These are phyloP conservation scores for Lagodon rhomboides DNA, from an alignment of 2,797 vertebrate genomes.

Conservation along the genomic window DNA sequence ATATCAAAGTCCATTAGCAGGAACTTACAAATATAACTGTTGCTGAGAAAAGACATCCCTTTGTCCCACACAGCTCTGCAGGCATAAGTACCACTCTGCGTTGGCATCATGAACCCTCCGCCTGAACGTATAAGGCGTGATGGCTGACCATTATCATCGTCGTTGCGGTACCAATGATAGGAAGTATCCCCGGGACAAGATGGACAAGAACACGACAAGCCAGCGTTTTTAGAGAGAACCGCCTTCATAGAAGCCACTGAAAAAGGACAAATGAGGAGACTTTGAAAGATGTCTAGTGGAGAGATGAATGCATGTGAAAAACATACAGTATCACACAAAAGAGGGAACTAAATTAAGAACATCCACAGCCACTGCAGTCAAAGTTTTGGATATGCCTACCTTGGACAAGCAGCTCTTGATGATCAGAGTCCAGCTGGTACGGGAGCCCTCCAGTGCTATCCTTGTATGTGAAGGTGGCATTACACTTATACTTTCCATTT, in stretches of 20 bases:
- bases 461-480: conserved; percentile 34
- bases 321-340: not conserved
- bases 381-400: conserved; percentile 28
- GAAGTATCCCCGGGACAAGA: accelerated
- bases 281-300: not conserved
- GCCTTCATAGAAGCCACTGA: conserved; percentile 35
- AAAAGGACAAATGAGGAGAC: conserved; percentile 6
- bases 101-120: accelerated
- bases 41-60: conserved; percentile 42
- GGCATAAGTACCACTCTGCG: conserved; percentile 14
- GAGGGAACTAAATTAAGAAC: not conserved
- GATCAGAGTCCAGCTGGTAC: not conserved
- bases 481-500: conserved; percentile 41
- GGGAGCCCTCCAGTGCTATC: accelerated
- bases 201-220: conserved; percentile 42
- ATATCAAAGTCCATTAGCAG: not conserved
- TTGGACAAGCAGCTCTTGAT: conserved; percentile 48
- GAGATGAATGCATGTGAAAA: not conserved
- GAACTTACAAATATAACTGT: not conserved
- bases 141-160: accelerated
- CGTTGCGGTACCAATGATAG: conserved; percentile 29
- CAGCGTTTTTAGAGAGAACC: accelerated
- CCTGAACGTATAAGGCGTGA: accelerated
- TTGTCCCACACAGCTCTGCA: conserved; percentile 21
- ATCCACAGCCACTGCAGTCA: not conserved